Evolutionary conservation across 64 coral and sea anemone species (phyloP).

Genomic region (Dendronephthya gigantea): DNA sequence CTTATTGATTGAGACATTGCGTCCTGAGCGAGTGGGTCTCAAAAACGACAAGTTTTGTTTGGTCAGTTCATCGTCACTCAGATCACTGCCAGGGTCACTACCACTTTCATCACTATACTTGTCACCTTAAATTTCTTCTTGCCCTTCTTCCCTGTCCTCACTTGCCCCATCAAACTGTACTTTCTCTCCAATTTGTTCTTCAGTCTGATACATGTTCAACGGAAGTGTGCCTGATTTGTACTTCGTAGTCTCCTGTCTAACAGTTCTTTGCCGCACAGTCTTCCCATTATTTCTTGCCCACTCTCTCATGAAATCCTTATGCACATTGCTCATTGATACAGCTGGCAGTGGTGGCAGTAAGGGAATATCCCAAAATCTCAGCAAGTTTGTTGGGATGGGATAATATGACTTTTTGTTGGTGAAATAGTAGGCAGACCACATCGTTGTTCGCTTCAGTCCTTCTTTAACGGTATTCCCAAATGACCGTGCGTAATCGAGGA

Average conservation of each 20-base stretch:
- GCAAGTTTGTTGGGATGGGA: conserved; percentile 8
- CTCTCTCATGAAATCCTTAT: conserved; percentile 18
- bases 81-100: neutral
- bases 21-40: conserved; percentile 34
- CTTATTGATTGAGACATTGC: conserved; percentile 17
- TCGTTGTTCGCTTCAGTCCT: conserved; percentile 45
- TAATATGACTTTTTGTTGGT: conserved; percentile 51
- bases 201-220: conserved; percentile 17
- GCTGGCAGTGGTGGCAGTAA: conserved; percentile 15
- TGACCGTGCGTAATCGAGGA: conserved; percentile 32
- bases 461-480: conserved; percentile 52
- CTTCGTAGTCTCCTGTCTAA: conserved; percentile 26
- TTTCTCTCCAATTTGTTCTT: conserved; percentile 19
- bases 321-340: neutral
- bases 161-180: neutral
- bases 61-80: conserved; percentile 17
- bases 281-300: conserved; percentile 36
- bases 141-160: no score
- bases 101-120: neutral
- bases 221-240: conserved; percentile 29
- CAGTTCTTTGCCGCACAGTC: conserved; percentile 23
- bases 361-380: conserved; percentile 28
- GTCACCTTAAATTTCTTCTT: no score
- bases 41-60: conserved; percentile 38
- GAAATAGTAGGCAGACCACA: conserved; percentile 33